phyloP scores from a whole-genome alignment of 2,888 invertebrate genomes.

The Sinohyriopsis cumingii region DNA sequence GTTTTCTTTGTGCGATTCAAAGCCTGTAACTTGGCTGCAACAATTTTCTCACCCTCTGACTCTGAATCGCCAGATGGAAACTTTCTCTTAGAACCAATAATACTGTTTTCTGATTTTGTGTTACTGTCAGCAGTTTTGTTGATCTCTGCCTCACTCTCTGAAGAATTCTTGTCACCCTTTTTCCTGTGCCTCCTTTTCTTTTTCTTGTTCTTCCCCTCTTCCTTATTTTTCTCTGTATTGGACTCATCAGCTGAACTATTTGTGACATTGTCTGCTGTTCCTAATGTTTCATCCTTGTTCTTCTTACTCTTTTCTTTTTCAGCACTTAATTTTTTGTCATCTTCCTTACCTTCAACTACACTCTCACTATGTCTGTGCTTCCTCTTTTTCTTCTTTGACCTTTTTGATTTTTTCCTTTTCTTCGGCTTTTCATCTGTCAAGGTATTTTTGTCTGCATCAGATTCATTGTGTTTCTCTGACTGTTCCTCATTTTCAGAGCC shows the following conservation, averaged over 20 bases:
- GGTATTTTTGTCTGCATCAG: slow-evolving; percentile 29
- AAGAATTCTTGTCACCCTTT: slow-evolving; percentile 26
- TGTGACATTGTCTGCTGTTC: not conserved
- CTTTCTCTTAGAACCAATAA: slow-evolving; percentile 17
- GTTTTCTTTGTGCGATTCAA: slow-evolving; percentile 24
- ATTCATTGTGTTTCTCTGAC: slow-evolving; percentile 25
- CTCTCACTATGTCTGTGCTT: slow-evolving; percentile 29
- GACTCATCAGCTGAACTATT: slow-evolving; percentile 34
- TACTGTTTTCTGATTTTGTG: slow-evolving; percentile 9
- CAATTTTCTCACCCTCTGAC: slow-evolving; percentile 33
- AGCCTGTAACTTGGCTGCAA: slow-evolving; percentile 29
- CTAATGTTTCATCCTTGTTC: slow-evolving; percentile 13
- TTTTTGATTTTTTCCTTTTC: slow-evolving; percentile 47
- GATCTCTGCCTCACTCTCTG: slow-evolving; percentile 21
- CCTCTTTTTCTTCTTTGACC: slow-evolving; percentile 44
- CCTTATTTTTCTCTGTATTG: slow-evolving; percentile 27
- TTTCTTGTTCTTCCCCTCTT: slow-evolving; percentile 28
- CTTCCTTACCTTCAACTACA: slow-evolving; percentile 18
- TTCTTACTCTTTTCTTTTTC: slow-evolving; percentile 23
- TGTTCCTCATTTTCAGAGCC: slow-evolving; percentile 18
- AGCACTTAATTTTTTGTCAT: slow-evolving; percentile 17
- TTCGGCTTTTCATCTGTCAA: slow-evolving; percentile 44
- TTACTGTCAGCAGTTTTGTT: slow-evolving; percentile 11
- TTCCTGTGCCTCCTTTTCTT: slow-evolving; percentile 28
- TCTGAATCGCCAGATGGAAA: slow-evolving; percentile 26